Conservation (phyloP, 2,888 invertebrate genomes). For the Drosophila borealis region DNA sequence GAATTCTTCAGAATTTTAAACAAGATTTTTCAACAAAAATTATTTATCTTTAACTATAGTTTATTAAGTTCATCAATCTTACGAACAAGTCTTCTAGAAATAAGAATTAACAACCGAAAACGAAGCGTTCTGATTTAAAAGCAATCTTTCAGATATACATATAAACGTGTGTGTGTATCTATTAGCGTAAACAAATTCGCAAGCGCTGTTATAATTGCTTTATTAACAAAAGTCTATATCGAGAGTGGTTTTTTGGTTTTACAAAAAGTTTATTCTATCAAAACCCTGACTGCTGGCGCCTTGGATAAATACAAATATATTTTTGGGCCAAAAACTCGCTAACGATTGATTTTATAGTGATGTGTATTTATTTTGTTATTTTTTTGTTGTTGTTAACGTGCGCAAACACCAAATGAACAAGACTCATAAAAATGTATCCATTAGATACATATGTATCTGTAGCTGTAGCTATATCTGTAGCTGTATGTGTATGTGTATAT, state of each 20-base stretch:
- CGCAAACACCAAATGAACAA: conserved; percentile 41
- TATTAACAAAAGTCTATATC: conserved; percentile 20
- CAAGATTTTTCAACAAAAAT: too few species aligned
- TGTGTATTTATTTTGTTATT: conserved; percentile 4
- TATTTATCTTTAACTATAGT: too few species aligned
- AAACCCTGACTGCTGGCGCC: conserved; percentile 24
- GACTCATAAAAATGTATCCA: conserved; percentile 47
- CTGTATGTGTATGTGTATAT: too few species aligned
- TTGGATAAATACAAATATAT: conserved; percentile 22
- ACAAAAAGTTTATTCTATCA: conserved; percentile 9
- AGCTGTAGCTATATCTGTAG: neutral
- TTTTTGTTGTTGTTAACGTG: conserved; percentile 24
- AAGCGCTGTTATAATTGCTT: conserved; percentile 26
- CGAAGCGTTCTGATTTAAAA: too few species aligned
- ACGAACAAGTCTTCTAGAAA: too few species aligned
- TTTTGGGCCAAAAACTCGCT: conserved; percentile 29
- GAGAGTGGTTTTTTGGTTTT: conserved; percentile 7
- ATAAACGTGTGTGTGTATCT: neutral
- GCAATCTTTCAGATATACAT: too few species aligned
- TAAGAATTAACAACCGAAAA: too few species aligned
- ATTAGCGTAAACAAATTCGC: neutral
- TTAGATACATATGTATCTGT: conserved; percentile 16
- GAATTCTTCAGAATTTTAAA: too few species aligned
- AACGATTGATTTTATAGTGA: conserved; percentile 50
- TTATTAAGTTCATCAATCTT: too few species aligned